Conservation (phyloP, 2,888 invertebrate genomes). For the Drosophila testacea region DNA sequence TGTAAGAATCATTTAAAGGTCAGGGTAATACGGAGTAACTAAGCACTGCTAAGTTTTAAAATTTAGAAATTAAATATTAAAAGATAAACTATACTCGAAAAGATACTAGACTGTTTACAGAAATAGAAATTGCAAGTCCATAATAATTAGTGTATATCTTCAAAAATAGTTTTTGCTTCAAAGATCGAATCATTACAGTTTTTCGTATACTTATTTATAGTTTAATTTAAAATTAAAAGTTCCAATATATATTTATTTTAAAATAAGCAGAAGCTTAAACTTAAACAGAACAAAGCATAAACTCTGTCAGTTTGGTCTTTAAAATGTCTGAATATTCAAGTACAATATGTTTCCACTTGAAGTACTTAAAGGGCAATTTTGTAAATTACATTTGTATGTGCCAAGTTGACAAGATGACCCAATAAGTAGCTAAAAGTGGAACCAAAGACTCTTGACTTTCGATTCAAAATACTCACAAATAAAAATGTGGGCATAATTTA, state of each 20-base stretch:
- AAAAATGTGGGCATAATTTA: constrained; percentile 28
- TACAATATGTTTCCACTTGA: constrained; percentile 31
- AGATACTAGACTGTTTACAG: too few relatives aligned
- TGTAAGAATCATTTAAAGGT: neutral
- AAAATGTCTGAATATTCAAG: neutral
- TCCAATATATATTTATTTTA: too few relatives aligned
- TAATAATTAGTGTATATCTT: too few relatives aligned
- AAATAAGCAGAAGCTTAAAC: neutral
- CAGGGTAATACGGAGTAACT: neutral
- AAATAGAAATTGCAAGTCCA: too few relatives aligned
- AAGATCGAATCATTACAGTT: too few relatives aligned
- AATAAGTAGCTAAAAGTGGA: constrained; percentile 25
- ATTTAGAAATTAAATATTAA: too few relatives aligned
- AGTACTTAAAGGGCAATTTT: constrained; percentile 16
- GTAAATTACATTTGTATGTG: constrained; percentile 11
- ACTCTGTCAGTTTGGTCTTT: too few relatives aligned
- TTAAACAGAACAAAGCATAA: neutral
- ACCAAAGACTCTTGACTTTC: constrained; percentile 12
- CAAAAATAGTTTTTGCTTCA: too few relatives aligned
- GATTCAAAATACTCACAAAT: neutral
- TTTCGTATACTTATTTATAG: too few relatives aligned
- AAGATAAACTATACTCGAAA: too few relatives aligned
- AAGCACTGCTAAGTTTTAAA: neutral
- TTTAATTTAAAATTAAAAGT: too few relatives aligned
- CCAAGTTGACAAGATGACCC: constrained; percentile 29